Base-by-base conservation (phyloP, 2,797 vertebrate species). In the Cynodonichthys magdalenae region DNA sequence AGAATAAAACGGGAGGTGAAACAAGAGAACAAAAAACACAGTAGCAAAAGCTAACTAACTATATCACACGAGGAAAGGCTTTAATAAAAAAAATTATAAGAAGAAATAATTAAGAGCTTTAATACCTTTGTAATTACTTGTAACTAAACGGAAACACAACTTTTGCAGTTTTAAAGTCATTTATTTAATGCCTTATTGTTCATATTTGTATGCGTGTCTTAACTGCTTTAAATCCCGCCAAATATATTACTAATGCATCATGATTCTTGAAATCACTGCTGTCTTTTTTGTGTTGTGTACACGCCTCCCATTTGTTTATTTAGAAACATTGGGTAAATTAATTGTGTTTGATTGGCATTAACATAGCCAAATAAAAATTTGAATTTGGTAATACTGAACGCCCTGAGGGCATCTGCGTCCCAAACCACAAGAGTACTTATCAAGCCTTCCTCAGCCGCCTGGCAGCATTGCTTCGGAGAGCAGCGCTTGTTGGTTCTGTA, bases 291-390 rank as follows among this genome's bases (percentile, higher is more conserved):
- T 48, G 56, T 53, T 49, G 27, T 55, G 44, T 57, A 48, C 39
- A 18, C 47, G 48, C 66, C 53, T 36, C 34, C 55, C 48, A 75
- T 81, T 84, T 88, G 69, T 89, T 85, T 86, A 75, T 74, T 78
- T 71, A 71, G 75, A 74, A 65, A 69, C 69, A 71, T 66, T 48
- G 68, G 77, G 50, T 71, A 76, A 88, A 89, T 87, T 75, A 87
- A 87, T 75, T 81, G 85, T 51, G 77, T 79, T 88, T 87, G 87
- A 88, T 89, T 88, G 90, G 87, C 87, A 87, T 89, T 87, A 90
- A 75, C 87, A 89, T 85, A 88, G 87, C 75, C 80, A 87, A 90
- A 89, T 87, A 84, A 73, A 79, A 90, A 91, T 88, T 78, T 80
- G 75, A 88, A 90, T 87, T 82, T 77, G 75, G 83, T 87, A 86